Evolutionary conservation across 2,888 invertebrate species (phyloP).

Genomic region (Cryptocheilus praepositus): DNA sequence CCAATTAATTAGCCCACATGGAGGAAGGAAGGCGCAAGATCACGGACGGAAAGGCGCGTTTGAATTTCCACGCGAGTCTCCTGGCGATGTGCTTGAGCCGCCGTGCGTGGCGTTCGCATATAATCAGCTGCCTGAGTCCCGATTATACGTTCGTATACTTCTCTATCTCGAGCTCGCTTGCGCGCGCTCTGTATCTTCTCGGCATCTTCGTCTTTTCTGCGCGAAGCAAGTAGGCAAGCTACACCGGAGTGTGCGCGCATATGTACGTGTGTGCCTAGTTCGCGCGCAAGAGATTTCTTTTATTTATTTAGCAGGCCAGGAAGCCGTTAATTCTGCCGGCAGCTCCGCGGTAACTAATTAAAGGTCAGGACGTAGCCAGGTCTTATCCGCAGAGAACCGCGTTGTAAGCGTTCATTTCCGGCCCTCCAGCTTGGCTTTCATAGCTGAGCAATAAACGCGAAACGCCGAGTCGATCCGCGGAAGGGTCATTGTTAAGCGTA

Average conservation of each 20-base stretch:
- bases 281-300: slow-evolving; percentile 55
- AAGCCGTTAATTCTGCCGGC: slow-evolving; percentile 69
- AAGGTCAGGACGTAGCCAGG: slow-evolving; percentile 64
- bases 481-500: background rate
- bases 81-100: slow-evolving; percentile 57
- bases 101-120: slow-evolving; percentile 58
- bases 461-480: slow-evolving; percentile 28
- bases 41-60: slow-evolving; percentile 44
- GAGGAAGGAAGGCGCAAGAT: slow-evolving; percentile 51
- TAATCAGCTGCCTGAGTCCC: slow-evolving; percentile 54
- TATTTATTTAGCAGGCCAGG: slow-evolving; percentile 71
- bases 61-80: slow-evolving; percentile 54
- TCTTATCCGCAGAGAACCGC: slow-evolving; percentile 55
- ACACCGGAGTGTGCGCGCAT: background rate
- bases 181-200: slow-evolving; percentile 7
- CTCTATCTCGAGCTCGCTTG: slow-evolving; percentile 7
- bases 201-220: background rate
- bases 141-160: slow-evolving; percentile 53
- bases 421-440: slow-evolving; percentile 56
- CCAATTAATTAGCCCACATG: slow-evolving; percentile 54
- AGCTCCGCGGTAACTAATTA: slow-evolving; percentile 69
- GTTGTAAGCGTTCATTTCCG: slow-evolving; percentile 65
- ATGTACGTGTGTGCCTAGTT: slow-evolving; percentile 26
- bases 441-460: slow-evolving; percentile 51
- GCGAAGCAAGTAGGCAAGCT: no score